phyloP scores from a whole-genome alignment of 2,888 invertebrate genomes.

The Polia nebulosa region DNA sequence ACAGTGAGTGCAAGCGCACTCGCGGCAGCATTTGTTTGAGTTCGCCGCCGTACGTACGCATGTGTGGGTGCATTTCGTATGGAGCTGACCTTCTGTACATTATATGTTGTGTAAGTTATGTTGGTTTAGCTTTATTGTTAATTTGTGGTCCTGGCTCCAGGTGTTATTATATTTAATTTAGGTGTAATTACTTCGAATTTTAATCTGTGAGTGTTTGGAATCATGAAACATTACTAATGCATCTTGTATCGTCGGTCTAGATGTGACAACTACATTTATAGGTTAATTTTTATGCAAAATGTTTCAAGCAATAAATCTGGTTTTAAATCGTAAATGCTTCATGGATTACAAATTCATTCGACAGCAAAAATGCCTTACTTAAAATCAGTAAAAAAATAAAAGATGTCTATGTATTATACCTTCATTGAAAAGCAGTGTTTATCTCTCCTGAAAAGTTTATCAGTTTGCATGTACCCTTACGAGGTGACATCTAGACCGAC shows the following conservation, averaged over 20 bases:
- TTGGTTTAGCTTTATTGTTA: conserved; percentile 33
- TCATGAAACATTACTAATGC: neutral
- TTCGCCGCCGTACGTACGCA: neutral
- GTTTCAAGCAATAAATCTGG: too few relatives aligned
- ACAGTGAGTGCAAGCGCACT: neutral
- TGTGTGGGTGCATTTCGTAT: neutral
- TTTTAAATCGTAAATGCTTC: too few relatives aligned
- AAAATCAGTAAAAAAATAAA: too few relatives aligned
- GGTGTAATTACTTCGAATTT: neutral
- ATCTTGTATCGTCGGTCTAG: neutral
- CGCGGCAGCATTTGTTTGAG: neutral
- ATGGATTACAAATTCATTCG: too few relatives aligned
- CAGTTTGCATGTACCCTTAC: too few relatives aligned
- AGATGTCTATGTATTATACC: too few relatives aligned
- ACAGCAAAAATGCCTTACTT: too few relatives aligned
- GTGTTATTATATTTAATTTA: conserved; percentile 25
- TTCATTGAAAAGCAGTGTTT: too few relatives aligned
- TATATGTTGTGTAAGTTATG: neutral
- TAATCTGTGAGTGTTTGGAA: neutral
- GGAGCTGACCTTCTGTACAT: neutral
- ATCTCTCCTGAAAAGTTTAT: too few relatives aligned
- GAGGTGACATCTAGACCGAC: too few relatives aligned
- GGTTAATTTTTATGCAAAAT: too few relatives aligned
- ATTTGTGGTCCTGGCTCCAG: conserved; percentile 23
- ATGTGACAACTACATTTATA: too few relatives aligned